Base-by-base conservation (phyloP, 2,888 invertebrate species). In the Strigamia maritima region DNA sequence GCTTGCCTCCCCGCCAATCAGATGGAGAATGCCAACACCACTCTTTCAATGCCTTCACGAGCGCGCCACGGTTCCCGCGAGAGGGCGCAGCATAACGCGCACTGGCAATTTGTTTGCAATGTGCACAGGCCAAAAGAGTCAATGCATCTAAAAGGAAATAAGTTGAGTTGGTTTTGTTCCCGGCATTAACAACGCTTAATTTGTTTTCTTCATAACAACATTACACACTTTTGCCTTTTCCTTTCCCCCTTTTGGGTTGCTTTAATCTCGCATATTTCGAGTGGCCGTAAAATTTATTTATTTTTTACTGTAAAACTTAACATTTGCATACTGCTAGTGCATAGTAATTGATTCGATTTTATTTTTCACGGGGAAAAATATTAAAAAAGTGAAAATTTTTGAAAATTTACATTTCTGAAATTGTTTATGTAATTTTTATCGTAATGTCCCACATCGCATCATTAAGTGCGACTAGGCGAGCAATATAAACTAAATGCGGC, bases 1-100 rank as follows among this genome's bases (percentile, higher is more conserved):
- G 75, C 75, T 28, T 38, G 75, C 28, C 75, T 75, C 75, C 75
- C 75, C 75, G 75, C 75, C 75, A 75, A 75, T 75, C 75, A 75
- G 75, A 31, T 31, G 16, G 75, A n/a, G 75, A 75, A 75, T 75
- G 75, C 75, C 75, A 75, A 31, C 75, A 38, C 75, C 75, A 75
- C 75, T 75, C 75, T 31, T 35, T 38, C 35, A 19, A 26, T 75
- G 38, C 75, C 31, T 31, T 19, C 38, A 31, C 75, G 75, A 75
- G 24, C 60, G 60, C 24, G 31, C 24, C 60, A 24, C 24, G 31
- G 75, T 19, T 38, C 31, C 75, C 35, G 38, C 75, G 75, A 75
- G 75, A 38, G 31, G 75, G 75, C 75, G 75, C 75, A 26, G 38
- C 75, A 28, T 75, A 75, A 75, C 75, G 60, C 60, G 60, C 60